Evolutionary conservation across 2,113 vertebrate species (phyloP).

Genomic region (Alethe castanea): DNA sequence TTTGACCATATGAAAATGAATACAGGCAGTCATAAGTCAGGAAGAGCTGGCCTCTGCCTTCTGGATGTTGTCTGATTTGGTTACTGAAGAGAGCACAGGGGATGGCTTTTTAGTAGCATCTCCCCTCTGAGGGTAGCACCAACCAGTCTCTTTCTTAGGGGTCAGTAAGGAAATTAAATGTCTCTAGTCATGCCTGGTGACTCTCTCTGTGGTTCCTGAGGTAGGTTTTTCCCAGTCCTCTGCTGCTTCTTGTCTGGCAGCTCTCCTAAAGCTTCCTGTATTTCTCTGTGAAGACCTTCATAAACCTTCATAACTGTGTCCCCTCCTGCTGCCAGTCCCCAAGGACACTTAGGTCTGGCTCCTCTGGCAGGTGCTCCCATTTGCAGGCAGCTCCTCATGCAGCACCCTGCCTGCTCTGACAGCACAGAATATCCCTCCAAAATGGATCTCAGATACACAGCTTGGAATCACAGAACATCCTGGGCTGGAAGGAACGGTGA

Average conservation of each 20-base stretch:
- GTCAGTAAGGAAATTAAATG: neutral
- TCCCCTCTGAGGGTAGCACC: neutral
- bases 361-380: neutral
- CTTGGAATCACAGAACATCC: neutral
- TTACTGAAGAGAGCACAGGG: neutral
- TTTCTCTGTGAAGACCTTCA: neutral
- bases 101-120: neutral
- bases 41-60: neutral
- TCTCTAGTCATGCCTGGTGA: neutral
- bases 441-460: neutral
- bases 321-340: neutral
- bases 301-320: neutral
- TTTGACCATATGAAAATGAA: neutral
- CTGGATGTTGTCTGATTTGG: neutral
- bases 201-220: neutral
- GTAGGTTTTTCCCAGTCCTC: neutral
- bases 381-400: neutral
- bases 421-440: neutral
- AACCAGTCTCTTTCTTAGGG: neutral
- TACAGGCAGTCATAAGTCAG: rapidly evolving
- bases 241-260: neutral
- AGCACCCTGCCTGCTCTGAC: neutral
- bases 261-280: neutral
- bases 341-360: neutral
- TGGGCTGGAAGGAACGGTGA: neutral